These are phyloP conservation scores for Talpa occidentalis DNA, from an alignment of 2,113 vertebrate species.

Conservation along the genomic window DNA sequence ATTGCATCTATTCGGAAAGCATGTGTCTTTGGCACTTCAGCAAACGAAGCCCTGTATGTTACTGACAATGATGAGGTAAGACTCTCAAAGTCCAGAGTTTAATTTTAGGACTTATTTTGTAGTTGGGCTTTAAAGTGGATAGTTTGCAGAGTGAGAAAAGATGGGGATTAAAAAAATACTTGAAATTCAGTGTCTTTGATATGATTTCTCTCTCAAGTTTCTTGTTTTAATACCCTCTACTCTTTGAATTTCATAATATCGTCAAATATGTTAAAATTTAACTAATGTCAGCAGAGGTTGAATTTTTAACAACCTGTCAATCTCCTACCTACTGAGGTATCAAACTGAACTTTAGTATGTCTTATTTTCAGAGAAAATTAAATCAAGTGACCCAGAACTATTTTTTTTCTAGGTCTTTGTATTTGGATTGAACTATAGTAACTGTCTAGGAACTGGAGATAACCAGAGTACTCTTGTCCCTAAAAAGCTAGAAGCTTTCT, in stretches of 20 bases:
- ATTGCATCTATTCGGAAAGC: constrained; percentile 92
- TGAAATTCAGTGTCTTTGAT: constrained; percentile 7
- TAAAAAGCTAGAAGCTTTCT: constrained; percentile 95
- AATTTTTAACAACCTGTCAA: not conserved
- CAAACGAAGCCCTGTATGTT: constrained; percentile 95
- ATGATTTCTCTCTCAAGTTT: not conserved
- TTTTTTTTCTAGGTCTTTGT: constrained; percentile 92
- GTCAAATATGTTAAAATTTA: not conserved
- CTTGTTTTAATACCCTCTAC: not conserved
- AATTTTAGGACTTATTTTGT: not conserved
- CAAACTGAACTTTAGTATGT: not conserved
- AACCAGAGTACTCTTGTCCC: constrained; percentile 95
- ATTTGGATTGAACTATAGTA: constrained; percentile 97
- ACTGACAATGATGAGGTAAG: constrained; percentile 94
- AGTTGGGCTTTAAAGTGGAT: not conserved
- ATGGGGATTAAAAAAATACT: not conserved
- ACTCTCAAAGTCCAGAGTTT: not conserved
- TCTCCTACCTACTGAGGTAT: not conserved
- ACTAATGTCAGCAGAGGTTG: not conserved
- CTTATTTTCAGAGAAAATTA: constrained; percentile 18
- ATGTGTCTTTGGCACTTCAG: constrained; percentile 95
- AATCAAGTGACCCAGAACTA: not conserved
- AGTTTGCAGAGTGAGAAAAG: not conserved
- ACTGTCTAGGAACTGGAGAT: constrained; percentile 97
- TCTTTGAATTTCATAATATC: not conserved